Percentiles rank a stretch among this genome's conserved stretches.
Evolutionary conservation across 2,888 invertebrate genomes (phyloP).

Genomic region (Diadromus collaris): DNA sequence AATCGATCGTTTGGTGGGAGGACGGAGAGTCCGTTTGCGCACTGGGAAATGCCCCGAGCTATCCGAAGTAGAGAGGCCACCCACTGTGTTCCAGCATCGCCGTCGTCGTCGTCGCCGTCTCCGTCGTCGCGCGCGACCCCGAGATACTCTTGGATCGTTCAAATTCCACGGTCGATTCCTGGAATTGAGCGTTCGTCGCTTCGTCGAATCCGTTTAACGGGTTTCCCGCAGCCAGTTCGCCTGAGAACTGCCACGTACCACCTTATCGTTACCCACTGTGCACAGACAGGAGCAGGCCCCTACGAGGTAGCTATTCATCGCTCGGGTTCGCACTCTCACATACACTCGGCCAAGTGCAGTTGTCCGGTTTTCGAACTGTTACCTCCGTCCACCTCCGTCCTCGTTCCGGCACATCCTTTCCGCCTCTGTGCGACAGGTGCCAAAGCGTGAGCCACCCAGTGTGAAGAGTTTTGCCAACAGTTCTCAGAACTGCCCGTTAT

Average conservation of each 20-base stretch:
- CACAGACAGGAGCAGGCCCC: slow-evolving; percentile 11
- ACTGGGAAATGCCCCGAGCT: slow-evolving; percentile 45
- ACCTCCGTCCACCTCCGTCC: slow-evolving; percentile 5
- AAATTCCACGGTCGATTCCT: slow-evolving; percentile 74
- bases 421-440: slow-evolving; percentile 51
- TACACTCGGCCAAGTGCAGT: slow-evolving; percentile 57
- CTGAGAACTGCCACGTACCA: slow-evolving; percentile 34
- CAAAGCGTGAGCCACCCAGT: slow-evolving; percentile 8
- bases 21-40: slow-evolving; percentile 37
- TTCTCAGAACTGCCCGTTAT: slow-evolving; percentile 42
- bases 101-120: slow-evolving; percentile 47
- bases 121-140: slow-evolving; percentile 33
- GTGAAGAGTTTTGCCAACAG: slow-evolving; percentile 49
- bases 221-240: slow-evolving; percentile 59
- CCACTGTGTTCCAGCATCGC: slow-evolving; percentile 20
- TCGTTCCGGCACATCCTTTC: slow-evolving; percentile 38
- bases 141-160: slow-evolving; percentile 55
- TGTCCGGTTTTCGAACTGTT: slow-evolving; percentile 55
- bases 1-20: slow-evolving; percentile 52
- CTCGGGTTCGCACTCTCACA: slow-evolving; percentile 63
- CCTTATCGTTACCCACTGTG: slow-evolving; percentile 33
- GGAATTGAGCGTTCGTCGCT: slow-evolving; percentile 73
- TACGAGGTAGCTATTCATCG: slow-evolving; percentile 64
- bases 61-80: slow-evolving; percentile 23
- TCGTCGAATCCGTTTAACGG: slow-evolving; percentile 72